Conservation (phyloP, 64 coral and sea anemone genomes). For the Stichodactyla mertensii region DNA sequence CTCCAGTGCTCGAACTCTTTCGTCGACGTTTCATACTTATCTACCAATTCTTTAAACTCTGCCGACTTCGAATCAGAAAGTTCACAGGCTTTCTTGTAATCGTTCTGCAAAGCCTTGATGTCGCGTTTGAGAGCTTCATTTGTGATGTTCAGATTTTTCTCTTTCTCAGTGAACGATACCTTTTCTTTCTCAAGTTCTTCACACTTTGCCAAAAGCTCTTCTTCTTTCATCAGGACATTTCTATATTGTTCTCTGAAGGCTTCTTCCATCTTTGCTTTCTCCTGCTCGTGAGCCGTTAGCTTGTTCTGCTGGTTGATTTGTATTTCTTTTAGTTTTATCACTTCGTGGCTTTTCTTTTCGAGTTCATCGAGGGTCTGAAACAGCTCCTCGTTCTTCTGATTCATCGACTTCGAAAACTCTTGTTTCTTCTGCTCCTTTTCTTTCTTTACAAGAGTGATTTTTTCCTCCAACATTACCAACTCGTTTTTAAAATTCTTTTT, state of each 20-base stretch:
- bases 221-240: conserved; percentile 51
- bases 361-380: conserved; percentile 23
- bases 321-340: conserved; percentile 54
- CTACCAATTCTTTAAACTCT: conserved; percentile 63
- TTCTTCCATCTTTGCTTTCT: conserved; percentile 42
- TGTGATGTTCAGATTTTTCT: conserved; percentile 43
- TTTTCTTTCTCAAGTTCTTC: conserved; percentile 49
- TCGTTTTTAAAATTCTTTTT: conserved; percentile 20
- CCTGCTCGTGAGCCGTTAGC: conserved; percentile 26
- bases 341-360: conserved; percentile 45
- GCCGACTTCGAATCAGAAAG: conserved; percentile 77
- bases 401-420: conserved; percentile 39
- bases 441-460: conserved; percentile 31
- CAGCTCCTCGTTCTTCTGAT: conserved; percentile 50
- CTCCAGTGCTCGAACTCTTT: conserved; percentile 57
- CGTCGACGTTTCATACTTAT: conserved; percentile 57
- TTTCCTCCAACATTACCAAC: conserved; percentile 2
- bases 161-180: conserved; percentile 47
- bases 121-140: conserved; percentile 72
- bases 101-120: conserved; percentile 64
- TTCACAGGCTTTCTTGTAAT: conserved; percentile 87
- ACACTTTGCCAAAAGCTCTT: conserved; percentile 30
- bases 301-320: conserved; percentile 52
- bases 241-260: conserved; percentile 44
- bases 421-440: conserved; percentile 45